These are phyloP conservation scores for Aythya baeri DNA, from an alignment of 2,113 vertebrate genomes.

Conservation along the genomic window DNA sequence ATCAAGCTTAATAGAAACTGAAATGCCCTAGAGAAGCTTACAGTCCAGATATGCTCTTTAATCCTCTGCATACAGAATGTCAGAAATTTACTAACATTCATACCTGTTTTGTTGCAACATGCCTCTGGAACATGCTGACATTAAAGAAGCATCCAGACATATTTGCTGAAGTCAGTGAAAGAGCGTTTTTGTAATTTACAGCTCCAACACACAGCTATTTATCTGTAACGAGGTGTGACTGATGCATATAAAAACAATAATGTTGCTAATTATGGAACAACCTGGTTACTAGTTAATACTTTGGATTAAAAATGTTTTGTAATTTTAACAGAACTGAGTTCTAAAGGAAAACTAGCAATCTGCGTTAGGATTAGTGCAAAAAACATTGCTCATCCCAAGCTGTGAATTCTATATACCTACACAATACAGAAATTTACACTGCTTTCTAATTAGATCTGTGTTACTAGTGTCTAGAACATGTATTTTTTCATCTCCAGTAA, in stretches of 20 bases:
- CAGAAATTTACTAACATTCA: conserved; percentile 41
- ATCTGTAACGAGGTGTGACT: conserved; percentile 10
- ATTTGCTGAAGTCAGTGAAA: conserved; percentile 56
- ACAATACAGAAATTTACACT: not conserved
- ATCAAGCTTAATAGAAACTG: not conserved
- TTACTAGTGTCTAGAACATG: not conserved
- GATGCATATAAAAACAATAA: not conserved
- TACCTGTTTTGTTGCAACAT: conserved; percentile 48
- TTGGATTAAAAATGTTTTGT: not conserved
- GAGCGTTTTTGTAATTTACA: conserved; percentile 8
- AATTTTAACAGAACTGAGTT: not conserved
- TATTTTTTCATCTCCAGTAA: not conserved
- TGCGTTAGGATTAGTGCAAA: not conserved
- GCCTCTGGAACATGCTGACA: conserved; percentile 28
- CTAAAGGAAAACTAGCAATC: not conserved
- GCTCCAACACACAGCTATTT: not conserved
- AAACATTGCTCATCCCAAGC: not conserved
- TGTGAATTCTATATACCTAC: not conserved
- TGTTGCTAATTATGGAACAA: not conserved
- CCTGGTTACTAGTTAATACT: not conserved
- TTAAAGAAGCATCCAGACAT: conserved; percentile 30
- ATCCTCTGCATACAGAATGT: conserved; percentile 32
- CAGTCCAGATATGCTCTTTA: not conserved
- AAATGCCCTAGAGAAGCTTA: conserved; percentile 15
- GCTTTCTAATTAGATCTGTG: not conserved